Evolutionary conservation across 2,797 vertebrate genomes (phyloP).

Genomic region (Ispidina picta): DNA sequence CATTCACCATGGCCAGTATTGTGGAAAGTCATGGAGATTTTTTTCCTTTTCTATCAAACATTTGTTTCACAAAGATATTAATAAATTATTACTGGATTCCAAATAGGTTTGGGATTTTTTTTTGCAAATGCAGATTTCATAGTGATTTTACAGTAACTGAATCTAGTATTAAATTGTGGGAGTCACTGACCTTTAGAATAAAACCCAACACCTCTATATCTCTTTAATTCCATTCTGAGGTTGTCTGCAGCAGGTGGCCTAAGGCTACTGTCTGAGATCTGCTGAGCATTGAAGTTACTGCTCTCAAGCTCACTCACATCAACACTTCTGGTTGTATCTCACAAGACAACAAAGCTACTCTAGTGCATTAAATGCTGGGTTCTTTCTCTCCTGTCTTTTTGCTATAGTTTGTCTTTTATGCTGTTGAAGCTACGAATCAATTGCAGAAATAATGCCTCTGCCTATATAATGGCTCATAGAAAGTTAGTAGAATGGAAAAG

Average conservation of each 20-base stretch:
- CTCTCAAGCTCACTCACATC: background rate
- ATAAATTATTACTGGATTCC: background rate
- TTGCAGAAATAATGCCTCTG: background rate
- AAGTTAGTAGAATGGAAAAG: background rate
- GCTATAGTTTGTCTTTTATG: background rate
- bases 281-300: background rate
- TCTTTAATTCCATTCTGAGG: background rate
- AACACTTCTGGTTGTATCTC: background rate
- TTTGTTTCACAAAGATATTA: background rate
- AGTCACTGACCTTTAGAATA: background rate
- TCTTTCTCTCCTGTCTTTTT: background rate
- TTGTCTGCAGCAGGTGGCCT: background rate
- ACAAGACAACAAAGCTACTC: background rate
- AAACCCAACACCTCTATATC: background rate
- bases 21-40: background rate
- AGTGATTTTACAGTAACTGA: background rate
- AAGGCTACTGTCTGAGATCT: background rate
- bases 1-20: no score
- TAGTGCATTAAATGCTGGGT: background rate
- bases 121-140: background rate
- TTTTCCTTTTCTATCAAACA: background rate
- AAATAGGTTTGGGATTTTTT: accelerated
- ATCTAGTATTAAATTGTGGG: background rate
- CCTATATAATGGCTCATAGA: background rate
- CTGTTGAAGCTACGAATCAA: background rate